These are phyloP conservation scores for Amblyraja radiata DNA, from an alignment of 2,797 vertebrate genomes.

Conservation along the genomic window DNA sequence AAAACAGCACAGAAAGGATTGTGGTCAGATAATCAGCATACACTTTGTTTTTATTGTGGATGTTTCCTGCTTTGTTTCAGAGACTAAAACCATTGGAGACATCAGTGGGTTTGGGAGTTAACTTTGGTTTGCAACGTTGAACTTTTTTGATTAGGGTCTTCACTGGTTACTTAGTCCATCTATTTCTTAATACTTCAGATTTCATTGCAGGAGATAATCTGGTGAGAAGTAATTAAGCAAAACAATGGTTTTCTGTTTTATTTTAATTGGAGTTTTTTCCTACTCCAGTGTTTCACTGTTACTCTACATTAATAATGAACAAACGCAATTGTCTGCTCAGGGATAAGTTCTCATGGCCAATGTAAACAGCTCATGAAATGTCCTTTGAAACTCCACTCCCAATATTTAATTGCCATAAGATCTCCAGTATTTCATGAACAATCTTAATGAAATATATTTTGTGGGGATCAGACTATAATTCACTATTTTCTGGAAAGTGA, in stretches of 20 bases:
- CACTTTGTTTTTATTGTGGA: neutral
- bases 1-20: neutral
- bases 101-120: neutral
- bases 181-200: too few relatives aligned
- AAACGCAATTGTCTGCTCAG: neutral
- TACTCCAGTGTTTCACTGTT: neutral
- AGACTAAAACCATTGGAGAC: neutral
- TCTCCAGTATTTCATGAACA: slow-evolving; percentile 1
- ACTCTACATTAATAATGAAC: neutral
- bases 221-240: too few relatives aligned
- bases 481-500: neutral
- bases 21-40: neutral
- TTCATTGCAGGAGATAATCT: too few relatives aligned
- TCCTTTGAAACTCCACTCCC: neutral
- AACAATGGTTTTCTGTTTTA: too few relatives aligned
- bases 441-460: neutral
- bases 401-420: neutral
- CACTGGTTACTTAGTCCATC: too few relatives aligned
- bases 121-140: too few relatives aligned
- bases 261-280: neutral
- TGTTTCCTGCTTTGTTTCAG: neutral
- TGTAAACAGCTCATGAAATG: neutral
- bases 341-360: neutral
- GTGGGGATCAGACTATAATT: neutral
- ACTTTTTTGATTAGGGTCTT: too few relatives aligned